These are phyloP conservation scores for Heterotis niloticus DNA, from an alignment of 2,113 vertebrate species.

Conservation along the genomic window DNA sequence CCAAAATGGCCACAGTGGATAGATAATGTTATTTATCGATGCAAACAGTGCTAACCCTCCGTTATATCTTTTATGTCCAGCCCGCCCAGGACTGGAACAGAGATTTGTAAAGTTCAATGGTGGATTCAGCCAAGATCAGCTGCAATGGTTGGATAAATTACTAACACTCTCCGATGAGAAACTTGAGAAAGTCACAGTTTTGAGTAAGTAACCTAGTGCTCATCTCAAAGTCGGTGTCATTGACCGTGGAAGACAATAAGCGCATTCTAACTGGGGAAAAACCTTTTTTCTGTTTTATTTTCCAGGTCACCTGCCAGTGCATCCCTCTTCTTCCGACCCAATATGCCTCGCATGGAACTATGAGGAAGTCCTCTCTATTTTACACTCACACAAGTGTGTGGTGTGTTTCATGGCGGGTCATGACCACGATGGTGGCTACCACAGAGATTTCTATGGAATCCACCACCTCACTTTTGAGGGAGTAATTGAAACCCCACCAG, in stretches of 20 bases:
- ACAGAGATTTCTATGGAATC: constrained; percentile 66
- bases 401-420: constrained; percentile 86
- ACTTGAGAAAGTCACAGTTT: constrained; percentile 76
- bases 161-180: constrained; percentile 75
- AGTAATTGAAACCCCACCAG: constrained; percentile 80
- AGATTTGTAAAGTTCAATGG: constrained; percentile 86
- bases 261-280: background rate
- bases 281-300: constrained; percentile 6
- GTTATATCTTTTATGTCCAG: constrained; percentile 34
- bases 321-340: constrained; percentile 64
- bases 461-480: constrained; percentile 84
- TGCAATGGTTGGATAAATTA: constrained; percentile 79
- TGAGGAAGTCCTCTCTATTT: constrained; percentile 62
- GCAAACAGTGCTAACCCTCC: background rate
- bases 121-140: constrained; percentile 81
- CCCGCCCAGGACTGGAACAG: background rate
- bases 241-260: background rate
- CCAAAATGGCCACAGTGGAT: too few relatives aligned
- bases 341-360: constrained; percentile 87
- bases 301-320: constrained; percentile 85
- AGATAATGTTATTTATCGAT: background rate
- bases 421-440: constrained; percentile 79
- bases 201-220: constrained; percentile 69
- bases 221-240: background rate
- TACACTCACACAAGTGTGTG: constrained; percentile 75